phyloP scores from a whole-genome alignment of 2,113 vertebrate species.

The Pleuronectes platessa region DNA sequence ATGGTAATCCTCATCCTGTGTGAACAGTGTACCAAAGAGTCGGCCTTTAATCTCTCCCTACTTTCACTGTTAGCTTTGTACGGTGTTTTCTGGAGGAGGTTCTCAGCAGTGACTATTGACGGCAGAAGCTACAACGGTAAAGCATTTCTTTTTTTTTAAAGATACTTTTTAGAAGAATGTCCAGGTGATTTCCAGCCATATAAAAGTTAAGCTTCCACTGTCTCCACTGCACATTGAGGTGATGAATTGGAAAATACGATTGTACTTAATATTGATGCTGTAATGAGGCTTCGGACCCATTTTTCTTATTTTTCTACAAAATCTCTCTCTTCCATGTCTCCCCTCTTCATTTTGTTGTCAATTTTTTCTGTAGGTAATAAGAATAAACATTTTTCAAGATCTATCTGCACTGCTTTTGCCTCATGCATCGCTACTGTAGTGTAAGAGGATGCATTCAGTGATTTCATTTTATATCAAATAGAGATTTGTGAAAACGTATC shows the following conservation, averaged over 20 bases:
- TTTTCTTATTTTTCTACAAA: constrained; percentile 67
- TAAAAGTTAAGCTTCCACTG: constrained; percentile 23
- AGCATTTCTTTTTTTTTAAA: constrained; percentile 1
- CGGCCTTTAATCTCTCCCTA: constrained; percentile 27
- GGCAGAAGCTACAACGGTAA: constrained; percentile 15
- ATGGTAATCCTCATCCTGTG: background rate
- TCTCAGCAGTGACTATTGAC: constrained; percentile 20
- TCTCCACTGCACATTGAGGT: constrained; percentile 14
- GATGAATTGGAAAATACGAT: constrained; percentile 39
- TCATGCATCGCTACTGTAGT: background rate
- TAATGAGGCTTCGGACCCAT: constrained; percentile 31
- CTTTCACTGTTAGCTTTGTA: constrained; percentile 39
- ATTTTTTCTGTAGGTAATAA: constrained; percentile 72
- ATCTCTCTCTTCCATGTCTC: constrained; percentile 45
- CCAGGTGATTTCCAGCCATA: constrained; percentile 16
- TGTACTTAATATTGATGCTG: constrained; percentile 49
- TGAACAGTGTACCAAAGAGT: constrained; percentile 72
- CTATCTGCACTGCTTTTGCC: background rate
- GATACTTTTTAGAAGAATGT: constrained; percentile 22
- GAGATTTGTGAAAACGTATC: too few relatives aligned
- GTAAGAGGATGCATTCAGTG: background rate
- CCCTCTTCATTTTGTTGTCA: constrained; percentile 60
- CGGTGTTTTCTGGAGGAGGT: constrained; percentile 19
- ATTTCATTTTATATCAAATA: background rate
- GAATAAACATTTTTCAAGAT: constrained; percentile 80